Evolutionary conservation across 2,797 vertebrate species (phyloP).

Genomic region (Dromococcyx pavoninus): DNA sequence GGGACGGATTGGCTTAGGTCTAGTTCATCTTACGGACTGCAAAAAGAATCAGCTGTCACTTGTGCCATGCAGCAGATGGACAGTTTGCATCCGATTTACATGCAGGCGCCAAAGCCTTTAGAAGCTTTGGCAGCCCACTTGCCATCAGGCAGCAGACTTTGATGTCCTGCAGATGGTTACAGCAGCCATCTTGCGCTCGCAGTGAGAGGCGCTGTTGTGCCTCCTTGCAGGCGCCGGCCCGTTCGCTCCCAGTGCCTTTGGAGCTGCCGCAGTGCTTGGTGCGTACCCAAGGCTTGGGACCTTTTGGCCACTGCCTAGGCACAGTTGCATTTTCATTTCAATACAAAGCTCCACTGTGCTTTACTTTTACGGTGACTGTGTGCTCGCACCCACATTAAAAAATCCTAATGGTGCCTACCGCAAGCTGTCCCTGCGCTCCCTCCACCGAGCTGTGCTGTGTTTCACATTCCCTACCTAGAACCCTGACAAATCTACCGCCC

Average conservation of each 20-base stretch:
- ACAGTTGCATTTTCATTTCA: conserved; percentile 24
- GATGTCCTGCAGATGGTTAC: conserved; percentile 83
- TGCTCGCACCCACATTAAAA: conserved; percentile 17
- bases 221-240: conserved; percentile 38
- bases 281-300: conserved; percentile 6
- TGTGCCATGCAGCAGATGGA: conserved; percentile 86
- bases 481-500: not conserved
- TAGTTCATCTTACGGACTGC: conserved; percentile 83
- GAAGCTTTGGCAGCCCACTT: conserved; percentile 83
- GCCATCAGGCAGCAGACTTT: conserved; percentile 82
- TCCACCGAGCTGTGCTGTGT: not conserved
- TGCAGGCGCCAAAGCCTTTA: conserved; percentile 84
- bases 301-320: not conserved
- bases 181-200: conserved; percentile 75
- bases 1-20: conserved; percentile 80
- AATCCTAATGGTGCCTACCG: not conserved
- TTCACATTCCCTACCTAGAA: conserved; percentile 59
- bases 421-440: not conserved
- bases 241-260: not conserved
- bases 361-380: not conserved
- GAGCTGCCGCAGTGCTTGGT: not conserved
- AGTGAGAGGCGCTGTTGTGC: conserved; percentile 58
- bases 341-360: not conserved
- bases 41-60: conserved; percentile 84
- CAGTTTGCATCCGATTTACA: conserved; percentile 85